Conservation (phyloP, 2,888 invertebrate genomes). For the Allygus modestus region DNA sequence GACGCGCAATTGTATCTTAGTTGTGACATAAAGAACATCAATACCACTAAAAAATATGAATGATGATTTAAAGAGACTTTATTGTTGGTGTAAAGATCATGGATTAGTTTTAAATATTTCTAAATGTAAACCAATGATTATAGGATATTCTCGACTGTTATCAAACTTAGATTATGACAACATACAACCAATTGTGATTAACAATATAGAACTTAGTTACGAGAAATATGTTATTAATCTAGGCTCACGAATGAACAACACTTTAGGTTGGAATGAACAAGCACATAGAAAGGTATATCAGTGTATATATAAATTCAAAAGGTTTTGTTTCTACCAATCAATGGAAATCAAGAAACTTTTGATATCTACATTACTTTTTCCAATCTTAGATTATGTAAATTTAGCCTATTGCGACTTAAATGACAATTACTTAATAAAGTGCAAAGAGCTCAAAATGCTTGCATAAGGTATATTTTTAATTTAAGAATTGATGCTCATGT, state of each 20-base stretch:
- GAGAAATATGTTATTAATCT: not conserved
- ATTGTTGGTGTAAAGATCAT: conserved; percentile 30
- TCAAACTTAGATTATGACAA: not conserved
- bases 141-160: conserved; percentile 23
- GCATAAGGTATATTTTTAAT: conserved; percentile 20
- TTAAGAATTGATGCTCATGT: not conserved
- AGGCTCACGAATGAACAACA: not conserved
- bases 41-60: not conserved
- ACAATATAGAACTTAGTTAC: not conserved
- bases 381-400: not conserved
- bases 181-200: not conserved
- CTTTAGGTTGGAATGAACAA: not conserved
- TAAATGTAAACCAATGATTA: conserved; percentile 27
- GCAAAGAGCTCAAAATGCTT: conserved; percentile 20
- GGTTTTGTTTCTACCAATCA: not conserved
- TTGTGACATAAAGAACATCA: not conserved
- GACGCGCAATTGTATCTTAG: conserved; percentile 14
- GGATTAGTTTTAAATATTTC: conserved; percentile 8
- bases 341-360: not conserved
- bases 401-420: conserved; percentile 1
- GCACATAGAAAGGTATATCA: not conserved
- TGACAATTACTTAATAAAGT: not conserved
- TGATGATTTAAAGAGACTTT: not conserved
- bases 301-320: conserved; percentile 4
- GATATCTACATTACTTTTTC: not conserved